Conservation (phyloP, 2,888 invertebrate species). For the Dynastes grantii region DNA sequence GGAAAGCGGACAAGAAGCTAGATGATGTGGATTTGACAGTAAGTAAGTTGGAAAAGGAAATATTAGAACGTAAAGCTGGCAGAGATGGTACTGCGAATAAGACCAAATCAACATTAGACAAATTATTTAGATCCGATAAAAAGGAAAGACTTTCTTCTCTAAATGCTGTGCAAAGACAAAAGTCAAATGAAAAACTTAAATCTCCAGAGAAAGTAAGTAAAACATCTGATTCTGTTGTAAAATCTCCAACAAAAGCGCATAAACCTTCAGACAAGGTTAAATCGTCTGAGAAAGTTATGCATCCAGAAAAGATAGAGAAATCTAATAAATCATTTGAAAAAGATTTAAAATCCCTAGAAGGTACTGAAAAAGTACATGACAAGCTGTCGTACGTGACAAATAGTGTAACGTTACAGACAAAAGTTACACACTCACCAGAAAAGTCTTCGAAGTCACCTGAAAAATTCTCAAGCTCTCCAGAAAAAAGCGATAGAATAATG, state of each 20-base stretch:
- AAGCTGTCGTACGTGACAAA: not conserved
- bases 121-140: constrained; percentile 70
- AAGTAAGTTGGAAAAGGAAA: constrained; percentile 69
- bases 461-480: constrained; percentile 36
- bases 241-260: constrained; percentile 54
- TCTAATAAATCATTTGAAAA: constrained; percentile 10
- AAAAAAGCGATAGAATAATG: constrained; percentile 37
- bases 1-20: constrained; percentile 77
- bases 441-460: constrained; percentile 37
- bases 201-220: constrained; percentile 55
- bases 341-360: not conserved
- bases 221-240: constrained; percentile 46
- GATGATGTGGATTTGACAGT: constrained; percentile 63
- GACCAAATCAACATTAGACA: constrained; percentile 72
- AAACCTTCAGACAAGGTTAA: constrained; percentile 60
- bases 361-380: not conserved
- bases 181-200: constrained; percentile 38
- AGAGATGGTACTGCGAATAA: constrained; percentile 68
- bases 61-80: constrained; percentile 66
- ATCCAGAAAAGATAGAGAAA: constrained; percentile 20
- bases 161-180: constrained; percentile 27
- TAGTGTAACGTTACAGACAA: constrained; percentile 2
- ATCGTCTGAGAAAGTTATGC: constrained; percentile 39
- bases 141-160: constrained; percentile 42
- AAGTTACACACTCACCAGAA: constrained; percentile 48